phyloP scores from a whole-genome alignment of 1,140 invertebrate genomes.

The Drosophila nasuta region DNA sequence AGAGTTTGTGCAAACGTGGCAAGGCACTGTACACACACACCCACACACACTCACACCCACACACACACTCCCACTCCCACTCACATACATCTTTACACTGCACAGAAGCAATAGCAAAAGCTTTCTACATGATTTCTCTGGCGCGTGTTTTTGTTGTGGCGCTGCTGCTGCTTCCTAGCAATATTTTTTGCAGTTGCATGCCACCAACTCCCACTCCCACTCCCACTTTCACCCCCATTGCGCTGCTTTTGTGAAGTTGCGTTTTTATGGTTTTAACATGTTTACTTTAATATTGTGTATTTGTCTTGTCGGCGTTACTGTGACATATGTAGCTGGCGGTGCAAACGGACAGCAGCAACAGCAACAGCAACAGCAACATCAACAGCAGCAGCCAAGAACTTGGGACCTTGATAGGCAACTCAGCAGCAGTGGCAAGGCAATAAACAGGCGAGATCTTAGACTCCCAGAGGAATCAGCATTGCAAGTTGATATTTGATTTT shows the following conservation, averaged over 20 bases:
- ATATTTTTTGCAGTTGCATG: slow-evolving; percentile 26
- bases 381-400: background rate
- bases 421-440: background rate
- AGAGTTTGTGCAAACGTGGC: slow-evolving; percentile 56
- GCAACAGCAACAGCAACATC: background rate
- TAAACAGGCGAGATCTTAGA: background rate
- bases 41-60: slow-evolving; percentile 9
- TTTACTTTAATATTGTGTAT: slow-evolving; percentile 81
- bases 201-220: too few relatives aligned
- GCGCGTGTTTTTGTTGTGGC: slow-evolving; percentile 47
- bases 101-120: slow-evolving; percentile 41
- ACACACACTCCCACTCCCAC: slow-evolving; percentile 15
- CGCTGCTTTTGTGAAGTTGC: slow-evolving; percentile 56
- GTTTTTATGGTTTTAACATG: slow-evolving; percentile 81
- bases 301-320: slow-evolving; percentile 76
- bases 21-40: slow-evolving; percentile 30
- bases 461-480: background rate
- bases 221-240: background rate
- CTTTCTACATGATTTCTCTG: slow-evolving; percentile 69
- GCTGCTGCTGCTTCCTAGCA: slow-evolving; percentile 43
- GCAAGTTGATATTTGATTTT: background rate
- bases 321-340: slow-evolving; percentile 66
- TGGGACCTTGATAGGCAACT: background rate
- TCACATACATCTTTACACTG: slow-evolving; percentile 29
- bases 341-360: background rate